Base-by-base conservation (phyloP, 2,797 vertebrate species). In the Tangara arthus region DNA sequence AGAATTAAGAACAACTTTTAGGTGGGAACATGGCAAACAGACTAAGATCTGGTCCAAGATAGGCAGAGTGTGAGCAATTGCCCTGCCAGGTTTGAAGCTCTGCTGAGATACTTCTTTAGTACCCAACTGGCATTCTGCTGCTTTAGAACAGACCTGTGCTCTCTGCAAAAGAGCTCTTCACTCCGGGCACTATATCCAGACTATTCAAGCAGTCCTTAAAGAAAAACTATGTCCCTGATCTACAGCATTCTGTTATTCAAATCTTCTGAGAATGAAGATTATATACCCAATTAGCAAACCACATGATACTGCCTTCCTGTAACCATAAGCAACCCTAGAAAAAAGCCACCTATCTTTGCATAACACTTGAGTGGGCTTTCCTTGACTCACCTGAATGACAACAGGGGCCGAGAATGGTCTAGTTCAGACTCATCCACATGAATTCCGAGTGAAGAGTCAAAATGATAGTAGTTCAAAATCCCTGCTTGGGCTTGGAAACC, bases 401-500 rank as follows among this genome's bases (percentile, higher is more conserved):
- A 93, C 52, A 99, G 98, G 3, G 99, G 99, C 9, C 91, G 96
- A 78, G 98, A 98, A 95, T 98, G 99, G 94, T 99, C 99, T 11
- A 99, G 97, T 80, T 99, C 99, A 0, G 99, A 99, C 84, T 98
- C 98, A 57, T 99, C 99, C 59, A 98, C 98, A 0, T 99, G 99
- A 97, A 99, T 99, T 44, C 99, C 99, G 47, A 99, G 97, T 1
- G 99, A 99, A 11, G 99, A 99, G 94, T 99, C 99, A 5, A 98
- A 97, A 57, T 97, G 98, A 97, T 99, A 99, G 97, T 99, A 99
- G 97, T 99, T 99, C 73, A 99, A 98, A 96, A 99, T 99, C 19
- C 98, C 99, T 5, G 99, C 99, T 96, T 99, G 98, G 2, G 99
- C 98, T 19, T 64, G 97, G 97, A 99, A 99, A 35, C 95, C 97